Evolutionary conservation across 2,888 invertebrate species (phyloP).

Genomic region (Hipparchia sbordonii): DNA sequence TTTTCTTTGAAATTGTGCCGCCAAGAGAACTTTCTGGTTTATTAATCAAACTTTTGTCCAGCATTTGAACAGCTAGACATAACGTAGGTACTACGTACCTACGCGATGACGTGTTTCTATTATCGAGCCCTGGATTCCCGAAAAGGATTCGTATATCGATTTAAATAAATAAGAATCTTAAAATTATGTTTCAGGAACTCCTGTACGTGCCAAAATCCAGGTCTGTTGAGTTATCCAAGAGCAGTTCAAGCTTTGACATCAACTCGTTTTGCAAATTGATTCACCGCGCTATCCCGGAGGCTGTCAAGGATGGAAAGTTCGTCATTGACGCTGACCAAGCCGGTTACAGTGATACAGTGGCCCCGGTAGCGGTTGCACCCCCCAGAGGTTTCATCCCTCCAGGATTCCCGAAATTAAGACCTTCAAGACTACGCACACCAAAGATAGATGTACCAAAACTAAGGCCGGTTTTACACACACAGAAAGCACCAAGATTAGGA

Average conservation of each 20-base stretch:
- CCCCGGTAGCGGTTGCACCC: slow-evolving; percentile 58
- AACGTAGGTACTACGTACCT: no score
- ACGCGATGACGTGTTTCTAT: no score
- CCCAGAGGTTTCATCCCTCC: slow-evolving; percentile 62
- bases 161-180: neutral
- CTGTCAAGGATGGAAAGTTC: slow-evolving; percentile 67
- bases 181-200: slow-evolving; percentile 32
- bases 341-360: slow-evolving; percentile 57
- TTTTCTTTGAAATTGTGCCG: neutral
- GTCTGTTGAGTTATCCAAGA: slow-evolving; percentile 41
- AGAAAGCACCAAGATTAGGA: slow-evolving; percentile 58
- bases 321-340: slow-evolving; percentile 59
- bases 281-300: slow-evolving; percentile 66
- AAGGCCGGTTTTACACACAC: slow-evolving; percentile 33
- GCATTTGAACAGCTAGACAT: no score
- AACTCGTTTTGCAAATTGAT: slow-evolving; percentile 69
- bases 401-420: slow-evolving; percentile 52
- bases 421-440: slow-evolving; percentile 59
- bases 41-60: no score
- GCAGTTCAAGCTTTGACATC: slow-evolving; percentile 50
- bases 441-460: slow-evolving; percentile 56
- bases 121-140: no score
- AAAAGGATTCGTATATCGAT: no score
- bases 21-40: no score
- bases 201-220: slow-evolving; percentile 33